These are phyloP conservation scores for Caracal caracal DNA, from an alignment of 2,113 vertebrate genomes.

Conservation along the genomic window DNA sequence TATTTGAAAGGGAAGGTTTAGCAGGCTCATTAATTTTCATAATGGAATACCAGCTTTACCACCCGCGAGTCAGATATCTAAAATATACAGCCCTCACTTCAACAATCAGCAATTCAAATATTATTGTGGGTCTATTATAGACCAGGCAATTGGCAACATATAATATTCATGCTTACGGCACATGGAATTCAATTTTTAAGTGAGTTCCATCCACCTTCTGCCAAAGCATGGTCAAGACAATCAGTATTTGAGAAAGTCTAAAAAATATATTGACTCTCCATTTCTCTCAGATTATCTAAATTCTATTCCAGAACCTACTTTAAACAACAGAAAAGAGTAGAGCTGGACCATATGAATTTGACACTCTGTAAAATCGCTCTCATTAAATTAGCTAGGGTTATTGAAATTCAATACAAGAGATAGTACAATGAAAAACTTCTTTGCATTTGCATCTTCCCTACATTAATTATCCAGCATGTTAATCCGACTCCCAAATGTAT, in stretches of 20 bases:
- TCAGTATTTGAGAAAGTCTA: background rate
- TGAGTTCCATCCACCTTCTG: background rate
- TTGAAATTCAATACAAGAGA: slow-evolving; percentile 34
- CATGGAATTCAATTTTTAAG: slow-evolving; percentile 38
- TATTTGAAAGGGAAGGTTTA: background rate
- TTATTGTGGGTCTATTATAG: background rate
- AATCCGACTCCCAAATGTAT: background rate
- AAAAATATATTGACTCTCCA: background rate
- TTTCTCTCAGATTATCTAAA: background rate
- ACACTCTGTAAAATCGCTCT: background rate
- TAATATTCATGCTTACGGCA: background rate
- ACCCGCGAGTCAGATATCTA: background rate
- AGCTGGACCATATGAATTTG: slow-evolving; percentile 10
- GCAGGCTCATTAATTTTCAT: slow-evolving; percentile 25
- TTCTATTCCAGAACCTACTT: background rate
- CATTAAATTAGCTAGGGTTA: slow-evolving; percentile 53
- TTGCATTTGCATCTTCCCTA: background rate
- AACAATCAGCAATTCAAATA: slow-evolving; percentile 35
- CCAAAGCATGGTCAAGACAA: slow-evolving; percentile 42
- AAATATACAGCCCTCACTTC: slow-evolving; percentile 12
- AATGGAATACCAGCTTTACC: slow-evolving; percentile 42
- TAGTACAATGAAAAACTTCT: background rate
- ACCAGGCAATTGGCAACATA: background rate
- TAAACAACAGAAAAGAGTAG: slow-evolving; percentile 29
- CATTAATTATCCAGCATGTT: background rate